Evolutionary conservation across 2,888 invertebrate genomes (phyloP), one percentile per base, ranked within the genome.

Genomic region (Buathra laborator): DNA sequence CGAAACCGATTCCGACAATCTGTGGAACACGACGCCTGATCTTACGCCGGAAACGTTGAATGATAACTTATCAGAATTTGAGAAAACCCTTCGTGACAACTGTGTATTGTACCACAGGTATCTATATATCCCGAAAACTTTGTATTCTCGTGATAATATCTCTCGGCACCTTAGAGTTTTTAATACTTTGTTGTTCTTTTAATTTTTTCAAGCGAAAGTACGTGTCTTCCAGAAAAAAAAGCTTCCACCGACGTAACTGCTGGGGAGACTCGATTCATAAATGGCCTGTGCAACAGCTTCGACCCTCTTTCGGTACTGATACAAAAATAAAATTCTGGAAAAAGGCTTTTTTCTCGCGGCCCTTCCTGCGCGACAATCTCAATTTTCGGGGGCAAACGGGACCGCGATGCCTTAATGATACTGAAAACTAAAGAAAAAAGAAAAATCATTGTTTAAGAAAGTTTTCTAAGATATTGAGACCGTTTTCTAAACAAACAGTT

Each of bases 61-160:
- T 76, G 89, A 90, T 70, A 93, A 93, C 81, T 86, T 94, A 82
- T 85, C 86, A 29, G 83, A 88, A 56, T 86, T 94, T 2, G 93
- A 93, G 86, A 89, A 81, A 46, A 91, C 89, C 51, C 85, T 94
- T 19, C 86, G 90, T 24, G 48, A 48, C 80, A 89, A 93, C 75
- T 93, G 93, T 78, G 91, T 90, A 81, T 83, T 92, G 59, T 92
- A 90, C 74, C 92, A 92, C 87, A 92, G 92, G 93, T 93, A 88
- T 3, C 24, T 24, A 24, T 24, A 24, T 24, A 24, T 24, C 2
- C 2, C 2, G 3, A 56, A 56, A 56, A 56, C 24, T 4, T 48
- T n/a, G n/a, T n/a, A n/a, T 48, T n/a, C 48, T 12, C 1, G 12
- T n/a, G 48, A 14, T n/a, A n/a, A 48, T 48, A 24, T 24, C 24